Evolutionary conservation across 2,113 vertebrate genomes (phyloP).

Genomic region (Neogobius melanostomus): DNA sequence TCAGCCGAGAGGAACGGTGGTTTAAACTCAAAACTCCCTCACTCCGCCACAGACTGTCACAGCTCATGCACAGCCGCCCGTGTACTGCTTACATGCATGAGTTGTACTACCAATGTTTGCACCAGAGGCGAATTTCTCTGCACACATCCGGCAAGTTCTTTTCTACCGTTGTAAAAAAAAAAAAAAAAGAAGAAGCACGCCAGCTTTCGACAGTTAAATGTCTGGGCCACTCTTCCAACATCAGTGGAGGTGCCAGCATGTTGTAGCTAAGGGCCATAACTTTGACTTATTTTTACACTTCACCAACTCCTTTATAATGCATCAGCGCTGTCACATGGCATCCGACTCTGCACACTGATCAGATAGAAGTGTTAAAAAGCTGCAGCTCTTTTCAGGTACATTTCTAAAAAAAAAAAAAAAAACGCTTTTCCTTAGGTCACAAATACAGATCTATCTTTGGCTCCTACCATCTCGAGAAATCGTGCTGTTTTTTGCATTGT

Average conservation of each 20-base stretch:
- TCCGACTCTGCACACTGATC: slow-evolving; percentile 10
- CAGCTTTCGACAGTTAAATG: slow-evolving; percentile 19
- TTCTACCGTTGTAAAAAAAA: slow-evolving; percentile 1
- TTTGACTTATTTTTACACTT: slow-evolving; percentile 31
- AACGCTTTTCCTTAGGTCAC: not conserved
- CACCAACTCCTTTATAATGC: slow-evolving; percentile 13
- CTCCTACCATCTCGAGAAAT: not conserved
- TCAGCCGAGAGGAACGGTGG: slow-evolving; percentile 20
- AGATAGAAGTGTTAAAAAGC: not conserved
- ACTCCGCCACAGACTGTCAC: slow-evolving; percentile 28
- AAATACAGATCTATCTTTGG: not conserved
- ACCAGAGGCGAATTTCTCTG: slow-evolving; percentile 28
- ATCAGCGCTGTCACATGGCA: not conserved
- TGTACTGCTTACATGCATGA: slow-evolving; percentile 46
- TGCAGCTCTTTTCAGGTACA: not conserved
- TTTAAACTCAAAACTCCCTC: slow-evolving; percentile 22
- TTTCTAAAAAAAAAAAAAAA: not conserved
- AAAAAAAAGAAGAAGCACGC: not conserved
- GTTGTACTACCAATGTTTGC: slow-evolving; percentile 31
- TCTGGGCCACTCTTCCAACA: slow-evolving; percentile 16
- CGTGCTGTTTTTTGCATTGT: not conserved
- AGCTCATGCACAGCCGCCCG: slow-evolving; percentile 16
- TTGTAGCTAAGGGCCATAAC: slow-evolving; percentile 25
- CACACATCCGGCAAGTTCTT: slow-evolving; percentile 10
- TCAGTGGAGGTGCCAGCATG: slow-evolving; percentile 21